Evolutionary conservation across 2,797 vertebrate genomes (phyloP), one percentile per base, ranked within the genome.

Genomic region (Myotis daubentonii): DNA sequence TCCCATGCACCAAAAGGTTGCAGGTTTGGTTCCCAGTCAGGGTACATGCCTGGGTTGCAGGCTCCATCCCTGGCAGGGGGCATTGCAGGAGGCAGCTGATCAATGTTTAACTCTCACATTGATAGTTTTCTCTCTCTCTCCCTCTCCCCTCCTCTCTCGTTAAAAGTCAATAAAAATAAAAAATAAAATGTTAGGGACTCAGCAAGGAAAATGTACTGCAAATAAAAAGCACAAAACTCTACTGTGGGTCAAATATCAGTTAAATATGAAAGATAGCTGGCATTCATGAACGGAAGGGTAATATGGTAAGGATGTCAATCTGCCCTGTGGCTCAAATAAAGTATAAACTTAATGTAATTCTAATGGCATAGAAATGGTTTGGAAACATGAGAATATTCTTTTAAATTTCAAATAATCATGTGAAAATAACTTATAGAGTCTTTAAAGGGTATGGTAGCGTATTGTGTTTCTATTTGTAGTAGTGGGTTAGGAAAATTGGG

Each of bases 361-460:
- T 33, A 57, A 30, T 23, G 20, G 7, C 19, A 47, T 74, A 74
- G 66, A 10, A 92, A 28, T 51, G 4, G 20, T 79, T 75, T 83
- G 11, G 22, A 62, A 55, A 74, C 13, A 36, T 80, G 82, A 88
- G 30, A 87, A 62, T 22, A 91, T 57, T 95, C 49, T 80, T 89
- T 49, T 75, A 41, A 95, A 88, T 84, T 85, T 95, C 65, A 55
- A 88, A 47, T 87, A 47, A n/a, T 66, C 38, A 66, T 38, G 15
- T 71, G 15, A 94, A 19, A 76, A 23, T 79, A 87, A 57, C 7
- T 44, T 57, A 68, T 0, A 19, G 6, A 57, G 13, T 38, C 22
- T 70, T 85, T 80, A 75, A 87, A 80, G 22, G 70, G 22, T 49
- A 71, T 33, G 41, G 4, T 49, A 62, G 20, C 30, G 1, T 72